Base-by-base conservation (phyloP, 2,888 invertebrate species). In the Stictocephala bisonia region DNA sequence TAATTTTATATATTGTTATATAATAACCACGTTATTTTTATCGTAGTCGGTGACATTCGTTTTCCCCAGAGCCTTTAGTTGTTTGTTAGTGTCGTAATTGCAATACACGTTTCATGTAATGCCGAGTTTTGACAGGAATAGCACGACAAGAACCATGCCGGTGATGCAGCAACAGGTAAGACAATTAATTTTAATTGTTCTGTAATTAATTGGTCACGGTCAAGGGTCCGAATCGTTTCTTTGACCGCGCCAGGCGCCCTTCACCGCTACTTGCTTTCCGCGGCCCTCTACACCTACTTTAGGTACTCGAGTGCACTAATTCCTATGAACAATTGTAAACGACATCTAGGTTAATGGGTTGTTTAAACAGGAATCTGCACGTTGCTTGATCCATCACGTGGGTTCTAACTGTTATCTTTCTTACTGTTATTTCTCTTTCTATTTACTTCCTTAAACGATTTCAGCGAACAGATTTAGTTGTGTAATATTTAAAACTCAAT, bases 181-280 rank as follows among this genome's bases (percentile, higher is more conserved):
- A 24, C 44, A 64, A 41, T 64, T 44, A 60, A 44, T 44, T 40
- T 64, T 64, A 64, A 64, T 64, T 64, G 64, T n/a, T n/a, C n/a
- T 35, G 44, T 22, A 24, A 64, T 64, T 64, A 64, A 64, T 64
- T 40, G 40, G 64, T 64, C 40, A 64, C 64, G 64, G 64, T 64
- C 64, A 44, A 18, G 11, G 44, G 40, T 24, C 60, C 35, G 20
- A 41, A 35, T 35, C 13, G 44, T 41, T 44, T 64, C 15, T 18
- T 44, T 64, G 64, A 64, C 64, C 64, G 64, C 44, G 3, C 31
- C n/a, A n/a, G n/a, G n/a, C n/a, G n/a, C n/a, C n/a, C 51, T 51
- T 7, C 3, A n/a, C 22, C 4, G 24, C 51, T n/a, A n/a, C n/a
- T n/a, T n/a, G 51, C 51, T n/a, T 24, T 11, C 11, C 35, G 35